A percentile compares a stretch with the other conserved stretches of the same genome.
Evolutionary conservation across 2,797 vertebrate species (phyloP).

Genomic region (Lacerta bilineata): DNA sequence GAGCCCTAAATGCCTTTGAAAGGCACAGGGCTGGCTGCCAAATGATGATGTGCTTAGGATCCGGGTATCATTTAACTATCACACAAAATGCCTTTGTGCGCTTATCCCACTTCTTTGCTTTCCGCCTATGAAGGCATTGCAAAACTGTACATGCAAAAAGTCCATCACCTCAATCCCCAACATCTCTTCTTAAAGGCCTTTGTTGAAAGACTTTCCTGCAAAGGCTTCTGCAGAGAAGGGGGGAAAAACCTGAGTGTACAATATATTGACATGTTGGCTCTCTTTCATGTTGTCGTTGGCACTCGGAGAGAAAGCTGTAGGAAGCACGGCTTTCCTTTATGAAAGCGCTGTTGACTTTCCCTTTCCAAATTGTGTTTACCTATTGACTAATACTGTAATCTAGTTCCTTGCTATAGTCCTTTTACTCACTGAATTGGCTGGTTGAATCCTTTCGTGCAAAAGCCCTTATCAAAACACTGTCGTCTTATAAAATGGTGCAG

Average conservation of each 20-base stretch:
- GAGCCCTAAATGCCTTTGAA: neutral
- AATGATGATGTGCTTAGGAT: neutral
- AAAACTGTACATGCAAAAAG: conserved; percentile 4
- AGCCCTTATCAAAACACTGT: conserved; percentile 28
- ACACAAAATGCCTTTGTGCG: neutral
- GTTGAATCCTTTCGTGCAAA: conserved; percentile 21
- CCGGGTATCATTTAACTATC: neutral
- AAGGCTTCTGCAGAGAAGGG: neutral
- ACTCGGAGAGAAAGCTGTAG: conserved; percentile 26
- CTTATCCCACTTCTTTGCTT: neutral
- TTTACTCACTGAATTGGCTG: conserved; percentile 2
- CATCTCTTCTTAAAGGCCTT: conserved; percentile 11
- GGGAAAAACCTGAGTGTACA: neutral
- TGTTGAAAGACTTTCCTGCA: conserved; percentile 24
- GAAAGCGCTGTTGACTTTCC: conserved; percentile 44
- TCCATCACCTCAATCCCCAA: neutral
- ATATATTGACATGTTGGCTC: conserved; percentile 42
- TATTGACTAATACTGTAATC: conserved; percentile 46
- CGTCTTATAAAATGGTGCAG: neutral
- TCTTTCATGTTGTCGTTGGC: conserved; percentile 38
- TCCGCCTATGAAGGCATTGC: neutral
- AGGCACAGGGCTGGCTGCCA: neutral
- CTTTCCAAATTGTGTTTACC: conserved; percentile 39
- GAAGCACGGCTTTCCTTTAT: conserved; percentile 32
- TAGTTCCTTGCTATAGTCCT: conserved; percentile 30